Evolutionary conservation across 2,888 invertebrate genomes (phyloP).

Genomic region (Fragum sueziense): DNA sequence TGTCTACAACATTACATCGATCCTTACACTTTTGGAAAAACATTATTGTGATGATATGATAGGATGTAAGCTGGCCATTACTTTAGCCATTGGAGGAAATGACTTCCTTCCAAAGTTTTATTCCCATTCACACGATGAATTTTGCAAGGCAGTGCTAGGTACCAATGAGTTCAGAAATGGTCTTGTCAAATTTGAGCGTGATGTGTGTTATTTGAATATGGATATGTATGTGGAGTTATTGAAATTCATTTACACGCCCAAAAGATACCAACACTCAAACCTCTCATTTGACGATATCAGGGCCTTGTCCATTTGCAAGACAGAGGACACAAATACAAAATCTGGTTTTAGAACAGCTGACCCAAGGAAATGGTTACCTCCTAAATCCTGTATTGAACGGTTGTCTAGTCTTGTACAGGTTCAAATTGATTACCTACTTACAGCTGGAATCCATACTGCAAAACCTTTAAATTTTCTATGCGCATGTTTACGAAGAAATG

Average conservation of each 20-base stretch:
- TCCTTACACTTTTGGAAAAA: neutral
- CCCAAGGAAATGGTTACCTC: constrained; percentile 23
- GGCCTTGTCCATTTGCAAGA: neutral
- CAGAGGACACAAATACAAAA: neutral
- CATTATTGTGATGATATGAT: neutral
- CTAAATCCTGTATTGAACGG: constrained; percentile 15
- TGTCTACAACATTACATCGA: constrained; percentile 20
- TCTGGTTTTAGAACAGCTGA: constrained; percentile 2
- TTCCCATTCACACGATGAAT: neutral
- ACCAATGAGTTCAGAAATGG: neutral
- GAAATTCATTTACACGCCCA: neutral
- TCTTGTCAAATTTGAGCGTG: neutral
- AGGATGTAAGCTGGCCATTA: constrained; percentile 6
- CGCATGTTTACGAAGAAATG: neutral
- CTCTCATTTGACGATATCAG: neutral
- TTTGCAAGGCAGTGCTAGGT: neutral
- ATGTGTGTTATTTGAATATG: neutral
- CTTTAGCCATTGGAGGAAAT: constrained; percentile 21
- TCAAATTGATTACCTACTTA: constrained; percentile 21
- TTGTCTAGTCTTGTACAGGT: constrained; percentile 1
- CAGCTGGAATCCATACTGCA: neutral
- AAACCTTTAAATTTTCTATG: neutral
- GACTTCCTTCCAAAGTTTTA: constrained; percentile 23
- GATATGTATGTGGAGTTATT: neutral
- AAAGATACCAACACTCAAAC: neutral